These are phyloP conservation scores for Ciconia maguari DNA, from an alignment of 2,113 vertebrate genomes.

Conservation along the genomic window DNA sequence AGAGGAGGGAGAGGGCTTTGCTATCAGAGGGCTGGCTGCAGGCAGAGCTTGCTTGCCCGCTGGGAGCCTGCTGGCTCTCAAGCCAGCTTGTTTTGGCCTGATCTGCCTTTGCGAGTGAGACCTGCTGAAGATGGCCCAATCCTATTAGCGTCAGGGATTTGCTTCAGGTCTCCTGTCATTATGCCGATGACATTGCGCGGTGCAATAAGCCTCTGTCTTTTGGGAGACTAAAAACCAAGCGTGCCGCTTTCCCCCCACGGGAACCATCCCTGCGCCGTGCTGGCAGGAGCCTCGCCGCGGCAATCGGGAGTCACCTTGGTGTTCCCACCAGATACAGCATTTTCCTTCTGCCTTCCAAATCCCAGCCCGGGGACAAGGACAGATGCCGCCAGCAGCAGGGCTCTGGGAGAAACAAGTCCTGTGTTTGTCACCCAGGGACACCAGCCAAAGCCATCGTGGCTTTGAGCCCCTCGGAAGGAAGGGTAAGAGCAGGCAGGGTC, in stretches of 20 bases:
- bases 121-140: constrained; percentile 21
- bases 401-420: neutral
- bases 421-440: neutral
- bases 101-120: neutral
- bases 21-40: neutral
- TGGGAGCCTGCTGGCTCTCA: neutral
- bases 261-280: neutral
- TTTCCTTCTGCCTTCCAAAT: neutral
- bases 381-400: neutral
- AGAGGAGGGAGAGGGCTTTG: neutral
- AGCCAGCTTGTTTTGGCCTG: neutral
- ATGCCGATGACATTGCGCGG: neutral
- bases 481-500: neutral
- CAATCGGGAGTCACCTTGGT: constrained; percentile 24
- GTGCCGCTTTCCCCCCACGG: accelerated
- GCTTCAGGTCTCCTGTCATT: constrained; percentile 14
- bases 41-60: neutral
- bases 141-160: constrained; percentile 44
- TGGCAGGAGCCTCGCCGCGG: accelerated
- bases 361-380: neutral
- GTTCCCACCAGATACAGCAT: neutral
- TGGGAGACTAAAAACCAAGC: neutral
- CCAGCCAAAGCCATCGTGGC: accelerated
- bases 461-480: neutral
- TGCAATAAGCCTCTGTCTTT: neutral